A percentile compares a stretch with the other conserved stretches of the same genome.
Conservation (phyloP, 2,113 vertebrate genomes). For the Siphamia tubifer region DNA sequence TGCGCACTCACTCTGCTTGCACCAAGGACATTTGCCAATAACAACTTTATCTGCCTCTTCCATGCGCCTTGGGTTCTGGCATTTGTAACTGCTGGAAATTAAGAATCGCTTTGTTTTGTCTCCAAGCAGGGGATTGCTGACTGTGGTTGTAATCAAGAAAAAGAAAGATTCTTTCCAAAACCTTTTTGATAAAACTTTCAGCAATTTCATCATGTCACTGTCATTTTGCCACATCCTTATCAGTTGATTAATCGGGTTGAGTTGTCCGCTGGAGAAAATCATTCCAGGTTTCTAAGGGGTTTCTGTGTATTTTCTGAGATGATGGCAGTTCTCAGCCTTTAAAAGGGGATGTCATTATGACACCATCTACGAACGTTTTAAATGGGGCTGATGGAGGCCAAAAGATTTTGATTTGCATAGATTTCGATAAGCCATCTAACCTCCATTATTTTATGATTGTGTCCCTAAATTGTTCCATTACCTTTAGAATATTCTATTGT, state of each 20-base stretch:
- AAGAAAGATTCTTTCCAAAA: slow-evolving; percentile 74
- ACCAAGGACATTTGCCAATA: slow-evolving; percentile 89
- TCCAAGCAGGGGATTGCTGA: slow-evolving; percentile 84
- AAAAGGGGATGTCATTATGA: background rate
- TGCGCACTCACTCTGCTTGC: slow-evolving; percentile 79
- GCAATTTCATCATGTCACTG: slow-evolving; percentile 43
- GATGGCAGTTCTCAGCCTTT: background rate
- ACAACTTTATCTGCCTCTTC: slow-evolving; percentile 93
- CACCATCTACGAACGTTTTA: background rate
- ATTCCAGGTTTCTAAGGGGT: slow-evolving; percentile 22
- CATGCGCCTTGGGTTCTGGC: slow-evolving; percentile 84
- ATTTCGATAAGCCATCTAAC: slow-evolving; percentile 24
- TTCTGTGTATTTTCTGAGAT: background rate
- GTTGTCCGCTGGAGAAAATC: slow-evolving; percentile 28
- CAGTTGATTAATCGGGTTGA: slow-evolving; percentile 58
- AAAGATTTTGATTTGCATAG: slow-evolving; percentile 14
- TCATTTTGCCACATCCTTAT: slow-evolving; percentile 49
- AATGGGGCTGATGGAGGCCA: background rate
- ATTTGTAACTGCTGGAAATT: slow-evolving; percentile 86
- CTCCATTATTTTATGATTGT: background rate
- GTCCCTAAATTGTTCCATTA: background rate
- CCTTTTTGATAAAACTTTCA: slow-evolving; percentile 70
- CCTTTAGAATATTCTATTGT: background rate
- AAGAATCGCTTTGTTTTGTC: slow-evolving; percentile 86
- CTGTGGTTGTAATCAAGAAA: slow-evolving; percentile 80